Evolutionary conservation across 1,140 invertebrate species (phyloP), one percentile per base, ranked within the genome.

Genomic region (Heterodera schachtii): DNA sequence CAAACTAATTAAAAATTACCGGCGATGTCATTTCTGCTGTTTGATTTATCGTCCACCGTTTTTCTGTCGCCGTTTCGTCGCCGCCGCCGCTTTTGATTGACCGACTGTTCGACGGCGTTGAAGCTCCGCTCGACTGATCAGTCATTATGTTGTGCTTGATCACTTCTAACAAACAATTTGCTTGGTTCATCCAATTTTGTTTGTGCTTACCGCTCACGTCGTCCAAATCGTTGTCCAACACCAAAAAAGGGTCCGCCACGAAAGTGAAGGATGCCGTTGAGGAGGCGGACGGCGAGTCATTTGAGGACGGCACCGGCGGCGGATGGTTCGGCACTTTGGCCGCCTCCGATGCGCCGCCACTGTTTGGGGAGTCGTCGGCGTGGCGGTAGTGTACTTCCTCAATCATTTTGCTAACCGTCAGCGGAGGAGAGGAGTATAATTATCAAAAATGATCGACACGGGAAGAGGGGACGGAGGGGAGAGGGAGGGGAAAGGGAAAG

Each of bases 201-300:
- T 16, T n/a, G 74, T 31, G 52, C 83, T 70, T 66, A 85, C 84
- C 84, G 85, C 84, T 85, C 0, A 85, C 84, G 69, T 85, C 84
- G 57, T 85, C 84, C 31, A 85, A 80, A 75, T 85, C 84, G 43
- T 74, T 82, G 67, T 85, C 86, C 31, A 85, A 67, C n/a, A 85
- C 83, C 31, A 85, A 67, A 52, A 85, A 85, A 41, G 84, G 84
- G 82, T 85, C 84, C 31, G 82, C 19, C 82, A 83, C 75, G 70
- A 82, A 82, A 64, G 57, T 73, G 57, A 43, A 44, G 8, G 60
- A 57, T 2, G 69, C 6, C 8, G 57, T 19, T 5, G 57, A 64
- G 11, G 57, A 64, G 57, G 57, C 5, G 57, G 57, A n/a, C 57
- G 57, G 57, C 57, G 57, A 64, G 19, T 19, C 13, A 19, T 64